phyloP scores from a whole-genome alignment of 2,113 vertebrate genomes.

The Ailurus styani region DNA sequence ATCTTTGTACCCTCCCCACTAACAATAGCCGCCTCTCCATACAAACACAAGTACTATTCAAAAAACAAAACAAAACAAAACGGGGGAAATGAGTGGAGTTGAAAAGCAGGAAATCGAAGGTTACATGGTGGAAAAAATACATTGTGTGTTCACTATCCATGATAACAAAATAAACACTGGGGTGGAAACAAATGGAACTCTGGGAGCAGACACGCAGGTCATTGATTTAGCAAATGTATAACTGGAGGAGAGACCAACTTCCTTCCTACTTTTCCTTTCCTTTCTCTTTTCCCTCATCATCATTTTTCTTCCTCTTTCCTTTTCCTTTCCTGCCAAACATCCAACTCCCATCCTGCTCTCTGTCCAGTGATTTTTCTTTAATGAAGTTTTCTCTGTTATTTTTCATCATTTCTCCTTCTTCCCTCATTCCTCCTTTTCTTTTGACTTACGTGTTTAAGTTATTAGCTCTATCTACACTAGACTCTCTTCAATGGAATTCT shows the following conservation, averaged over 20 bases:
- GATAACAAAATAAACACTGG: neutral
- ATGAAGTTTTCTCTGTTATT: neutral
- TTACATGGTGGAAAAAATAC: neutral
- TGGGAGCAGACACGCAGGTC: neutral
- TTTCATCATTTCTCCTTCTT: neutral
- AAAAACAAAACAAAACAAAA: neutral
- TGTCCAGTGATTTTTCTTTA: neutral
- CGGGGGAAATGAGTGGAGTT: neutral
- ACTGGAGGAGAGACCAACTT: rapidly evolving
- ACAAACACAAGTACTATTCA: neutral
- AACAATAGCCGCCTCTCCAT: neutral
- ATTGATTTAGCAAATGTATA: rapidly evolving
- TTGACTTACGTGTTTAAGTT: neutral
- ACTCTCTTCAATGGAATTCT: neutral
- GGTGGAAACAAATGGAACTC: neutral
- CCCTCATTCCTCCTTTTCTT: neutral
- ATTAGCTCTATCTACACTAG: neutral
- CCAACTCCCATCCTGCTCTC: too few species aligned
- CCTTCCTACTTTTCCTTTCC: neutral
- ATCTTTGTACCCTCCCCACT: neutral
- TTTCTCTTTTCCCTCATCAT: neutral
- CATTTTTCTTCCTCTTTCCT: neutral
- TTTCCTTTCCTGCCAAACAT: too few species aligned
- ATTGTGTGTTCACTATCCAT: neutral
- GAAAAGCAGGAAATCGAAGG: neutral